Percentiles rank a stretch among this genome's conserved stretches.
Evolutionary conservation across 2,113 vertebrate species (phyloP).

Genomic region (Silurus meridionalis): DNA sequence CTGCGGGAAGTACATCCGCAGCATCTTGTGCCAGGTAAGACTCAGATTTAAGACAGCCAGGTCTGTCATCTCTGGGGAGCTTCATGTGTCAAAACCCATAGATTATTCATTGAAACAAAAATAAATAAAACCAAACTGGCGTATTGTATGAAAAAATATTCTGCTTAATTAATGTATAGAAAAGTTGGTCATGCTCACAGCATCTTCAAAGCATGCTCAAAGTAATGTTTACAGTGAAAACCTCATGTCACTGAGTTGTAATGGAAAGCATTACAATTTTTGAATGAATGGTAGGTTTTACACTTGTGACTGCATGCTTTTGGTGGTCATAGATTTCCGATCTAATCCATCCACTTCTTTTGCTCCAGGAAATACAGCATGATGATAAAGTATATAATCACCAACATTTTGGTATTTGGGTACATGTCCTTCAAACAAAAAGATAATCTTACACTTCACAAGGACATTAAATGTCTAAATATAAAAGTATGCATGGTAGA

Average conservation of each 20-base stretch:
- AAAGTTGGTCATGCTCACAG: neutral
- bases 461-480: conserved; percentile 6
- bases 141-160: neutral
- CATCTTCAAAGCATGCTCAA: neutral
- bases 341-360: neutral
- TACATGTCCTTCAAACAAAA: neutral
- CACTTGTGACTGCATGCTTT: neutral
- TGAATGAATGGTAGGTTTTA: conserved; percentile 18
- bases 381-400: neutral
- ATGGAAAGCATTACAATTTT: neutral
- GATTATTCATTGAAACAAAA: neutral
- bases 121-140: neutral
- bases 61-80: neutral
- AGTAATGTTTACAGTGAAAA: conserved; percentile 6
- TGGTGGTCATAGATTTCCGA: neutral
- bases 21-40: conserved; percentile 80
- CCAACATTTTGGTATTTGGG: neutral
- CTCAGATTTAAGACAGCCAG: neutral
- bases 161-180: neutral
- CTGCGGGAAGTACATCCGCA: conserved; percentile 74
- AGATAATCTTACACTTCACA: neutral
- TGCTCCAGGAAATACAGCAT: neutral
- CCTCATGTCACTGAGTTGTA: conserved; percentile 3
- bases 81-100: neutral
- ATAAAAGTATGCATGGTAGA: neutral